Base-by-base conservation (phyloP, 2,888 invertebrate species). In the Dynastes grantii region DNA sequence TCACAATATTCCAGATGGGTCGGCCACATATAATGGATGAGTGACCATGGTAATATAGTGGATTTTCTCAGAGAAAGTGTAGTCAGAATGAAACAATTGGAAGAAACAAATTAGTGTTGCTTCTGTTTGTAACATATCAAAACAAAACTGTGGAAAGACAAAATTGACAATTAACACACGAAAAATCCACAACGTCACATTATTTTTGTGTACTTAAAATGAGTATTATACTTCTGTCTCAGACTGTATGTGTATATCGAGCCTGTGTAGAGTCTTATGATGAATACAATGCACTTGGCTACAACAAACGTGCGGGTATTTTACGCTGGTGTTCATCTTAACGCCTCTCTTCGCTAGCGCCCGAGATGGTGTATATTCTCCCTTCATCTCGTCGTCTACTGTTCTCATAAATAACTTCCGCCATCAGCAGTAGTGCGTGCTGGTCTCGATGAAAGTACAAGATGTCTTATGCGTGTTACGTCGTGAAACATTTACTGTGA, bases 361-460 rank as follows among this genome's bases (percentile, higher is more conserved):
- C 58, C n/a, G 61, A 45, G 29, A 61, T 27, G 45, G 45, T 32
- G 13, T 32, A 29, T 51, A 27, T 61, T 22, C 61, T 63, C 73
- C 73, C 73, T 61, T 49, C 61, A 61, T 75, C 63, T 75, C 40
- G n/a, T 29, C 45, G 61, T 68, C 73, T 61, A 37, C 40, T 68
- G 68, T 68, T 61, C 61, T 75, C 73, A 75, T 75, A 75, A 75
- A 75, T 61, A 61, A 75, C 73, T 73, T 73, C 58, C 68, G 68
- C 58, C 73, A 75, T 75, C 73, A 45, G 13, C 51, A 27, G 68
- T 68, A 53, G 58, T 75, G 73, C 73, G 73, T 75, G 40, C 22
- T 51, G 58, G 27, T 58, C 49, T 75, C 37, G 63, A 75, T 61
- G 73, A 73, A 73, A 75, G 45, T 75, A 75, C 73, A 75, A 75